A percentile compares a stretch with the other conserved stretches of the same genome.
Conservation (phyloP, 2,888 invertebrate genomes). For the Cryptosula pallasiana region DNA sequence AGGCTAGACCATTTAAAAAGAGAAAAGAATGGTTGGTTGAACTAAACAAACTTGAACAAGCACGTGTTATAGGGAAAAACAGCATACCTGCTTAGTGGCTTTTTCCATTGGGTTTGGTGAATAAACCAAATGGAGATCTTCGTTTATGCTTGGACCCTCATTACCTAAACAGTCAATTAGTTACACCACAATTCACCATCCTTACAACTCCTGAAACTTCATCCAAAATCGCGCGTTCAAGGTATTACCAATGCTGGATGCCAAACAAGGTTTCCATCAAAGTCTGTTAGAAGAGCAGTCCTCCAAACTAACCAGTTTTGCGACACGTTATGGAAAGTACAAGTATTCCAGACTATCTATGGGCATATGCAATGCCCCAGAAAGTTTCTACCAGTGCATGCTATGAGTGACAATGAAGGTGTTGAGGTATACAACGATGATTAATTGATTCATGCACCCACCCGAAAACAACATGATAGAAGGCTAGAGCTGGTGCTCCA, state of each 20-base stretch:
- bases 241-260: neutral
- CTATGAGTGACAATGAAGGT: neutral
- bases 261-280: neutral
- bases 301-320: neutral
- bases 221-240: neutral
- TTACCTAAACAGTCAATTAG: neutral
- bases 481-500: neutral
- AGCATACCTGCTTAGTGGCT: neutral
- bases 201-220: neutral
- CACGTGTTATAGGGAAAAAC: neutral
- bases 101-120: neutral
- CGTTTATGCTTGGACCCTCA: neutral
- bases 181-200: neutral
- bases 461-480: neutral
- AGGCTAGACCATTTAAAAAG: neutral
- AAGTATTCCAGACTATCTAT: neutral
- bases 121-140: neutral
- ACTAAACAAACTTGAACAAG: neutral
- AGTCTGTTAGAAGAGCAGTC: neutral
- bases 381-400: neutral
- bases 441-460: neutral
- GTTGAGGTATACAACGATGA: neutral
- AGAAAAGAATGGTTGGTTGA: neutral
- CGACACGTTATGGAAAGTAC: neutral
- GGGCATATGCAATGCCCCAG: neutral